Evolutionary conservation across 2,797 vertebrate genomes (phyloP), one percentile per base, ranked within the genome.

Genomic region (Ctenopoma kingsleyae): DNA sequence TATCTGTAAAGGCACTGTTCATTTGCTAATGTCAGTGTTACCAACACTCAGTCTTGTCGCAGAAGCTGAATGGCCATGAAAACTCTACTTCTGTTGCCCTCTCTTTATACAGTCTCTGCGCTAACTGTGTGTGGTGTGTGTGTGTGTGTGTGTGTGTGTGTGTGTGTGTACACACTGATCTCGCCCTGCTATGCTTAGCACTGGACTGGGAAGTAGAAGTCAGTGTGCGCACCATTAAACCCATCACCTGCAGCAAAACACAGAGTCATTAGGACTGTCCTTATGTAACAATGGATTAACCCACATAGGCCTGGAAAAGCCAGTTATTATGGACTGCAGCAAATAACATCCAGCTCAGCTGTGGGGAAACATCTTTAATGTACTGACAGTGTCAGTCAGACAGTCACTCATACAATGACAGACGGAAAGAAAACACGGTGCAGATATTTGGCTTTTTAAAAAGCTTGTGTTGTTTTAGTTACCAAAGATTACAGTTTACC

Each of bases 211-310:
- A 59, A 72, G 64, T 56, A 48, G 67, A 78, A 78, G 78, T 72
- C 62, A 78, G 68, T 8, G 15, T 73, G 69, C 43, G 52, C 60
- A 74, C 74, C 72, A 82, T 82, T 86, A 81, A 82, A 80, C 53
- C 66, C 62, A 84, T 86, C 74, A 89, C 86, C 89, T 89, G 80
- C 77, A 82, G 89, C 80, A 68, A 82, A 83, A 81, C 74, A 80
- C 82, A 85, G 60, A 66, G 84, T 85, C 87, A 86, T 90, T 85
- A 82, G 80, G 67, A 44, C 54, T 48, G 71, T 48, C 59, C 69
- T 90, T 85, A 83, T 35, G 73, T 79, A 90, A 89, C 75, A 9
- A 56, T 78, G 86, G 86, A 89, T 89, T 87, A 87, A 84, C 88
- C 86, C 88, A 87, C 80, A 91, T 87, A 66, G 66, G 76, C 77